These are phyloP conservation scores for Trissonchulus sp. DNA, from an alignment of 2,888 invertebrate species.

Conservation along the genomic window DNA sequence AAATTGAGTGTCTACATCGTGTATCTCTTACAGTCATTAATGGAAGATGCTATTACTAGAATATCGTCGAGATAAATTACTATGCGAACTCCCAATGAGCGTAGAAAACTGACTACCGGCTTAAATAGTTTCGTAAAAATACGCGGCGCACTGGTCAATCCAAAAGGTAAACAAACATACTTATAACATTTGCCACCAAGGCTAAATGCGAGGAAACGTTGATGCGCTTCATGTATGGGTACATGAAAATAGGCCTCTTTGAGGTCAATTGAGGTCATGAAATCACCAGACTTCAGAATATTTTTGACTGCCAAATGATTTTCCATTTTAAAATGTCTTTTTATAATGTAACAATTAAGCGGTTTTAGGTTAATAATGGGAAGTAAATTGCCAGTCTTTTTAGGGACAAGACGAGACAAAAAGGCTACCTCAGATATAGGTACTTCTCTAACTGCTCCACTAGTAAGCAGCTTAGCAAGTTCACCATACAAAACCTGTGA, in stretches of 20 bases:
- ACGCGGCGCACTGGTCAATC: background rate
- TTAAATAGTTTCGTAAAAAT: background rate
- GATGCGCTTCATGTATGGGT: background rate
- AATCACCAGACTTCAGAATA: background rate
- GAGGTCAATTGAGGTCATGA: background rate
- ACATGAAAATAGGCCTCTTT: background rate
- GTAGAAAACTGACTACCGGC: background rate
- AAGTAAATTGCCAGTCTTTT: background rate
- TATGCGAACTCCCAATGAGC: background rate
- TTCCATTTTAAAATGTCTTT: background rate
- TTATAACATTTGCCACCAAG: background rate
- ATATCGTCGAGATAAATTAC: background rate
- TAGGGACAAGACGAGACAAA: background rate
- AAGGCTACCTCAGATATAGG: background rate
- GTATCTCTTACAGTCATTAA: background rate
- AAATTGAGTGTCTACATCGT: background rate
- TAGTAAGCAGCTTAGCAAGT: background rate
- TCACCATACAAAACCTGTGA: too few species aligned
- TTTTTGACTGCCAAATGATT: background rate
- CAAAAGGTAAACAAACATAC: background rate
- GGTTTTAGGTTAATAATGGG: background rate
- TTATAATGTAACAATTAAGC: background rate
- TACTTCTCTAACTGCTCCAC: background rate
- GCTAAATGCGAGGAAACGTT: background rate
- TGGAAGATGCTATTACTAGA: background rate